Conservation (phyloP, 2,113 vertebrate genomes). For the Panurus biarmicus region DNA sequence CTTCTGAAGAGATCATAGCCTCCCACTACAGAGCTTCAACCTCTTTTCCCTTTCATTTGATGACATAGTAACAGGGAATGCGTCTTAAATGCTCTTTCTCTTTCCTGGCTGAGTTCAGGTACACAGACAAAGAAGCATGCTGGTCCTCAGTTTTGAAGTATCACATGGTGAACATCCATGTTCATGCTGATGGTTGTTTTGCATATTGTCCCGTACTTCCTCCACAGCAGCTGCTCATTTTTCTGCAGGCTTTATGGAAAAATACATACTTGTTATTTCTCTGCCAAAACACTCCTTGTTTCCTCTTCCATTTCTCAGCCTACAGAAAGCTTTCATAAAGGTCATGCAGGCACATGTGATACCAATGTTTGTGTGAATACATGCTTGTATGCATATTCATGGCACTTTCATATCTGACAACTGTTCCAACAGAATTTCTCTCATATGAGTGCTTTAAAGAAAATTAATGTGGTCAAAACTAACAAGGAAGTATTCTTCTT, state of each 20-base stretch:
- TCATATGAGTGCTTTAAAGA: neutral
- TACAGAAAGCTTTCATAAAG: conserved; percentile 22
- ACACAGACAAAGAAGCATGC: neutral
- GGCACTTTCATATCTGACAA: conserved; percentile 1
- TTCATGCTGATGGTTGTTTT: neutral
- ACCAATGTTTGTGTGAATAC: conserved; percentile 44
- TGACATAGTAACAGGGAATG: neutral
- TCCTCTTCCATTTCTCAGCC: conserved; percentile 1
- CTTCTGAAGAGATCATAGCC: neutral
- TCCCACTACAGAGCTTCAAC: neutral
- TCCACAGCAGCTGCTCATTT: conserved; percentile 51
- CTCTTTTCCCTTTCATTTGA: neutral
- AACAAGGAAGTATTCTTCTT: neutral
- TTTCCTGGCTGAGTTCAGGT: neutral
- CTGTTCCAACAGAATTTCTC: conserved; percentile 12
- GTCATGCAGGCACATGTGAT: neutral
- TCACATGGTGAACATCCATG: neutral
- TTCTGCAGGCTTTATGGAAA: neutral
- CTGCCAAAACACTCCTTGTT: conserved; percentile 4
- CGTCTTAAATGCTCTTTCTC: neutral
- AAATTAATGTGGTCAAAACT: neutral
- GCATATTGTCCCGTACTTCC: conserved; percentile 20
- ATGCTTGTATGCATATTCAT: conserved; percentile 37
- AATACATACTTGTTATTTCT: neutral
- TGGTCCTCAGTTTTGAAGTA: neutral